These are phyloP conservation scores for Crax fasciolata DNA, from an alignment of 2,797 vertebrate species.

Conservation along the genomic window DNA sequence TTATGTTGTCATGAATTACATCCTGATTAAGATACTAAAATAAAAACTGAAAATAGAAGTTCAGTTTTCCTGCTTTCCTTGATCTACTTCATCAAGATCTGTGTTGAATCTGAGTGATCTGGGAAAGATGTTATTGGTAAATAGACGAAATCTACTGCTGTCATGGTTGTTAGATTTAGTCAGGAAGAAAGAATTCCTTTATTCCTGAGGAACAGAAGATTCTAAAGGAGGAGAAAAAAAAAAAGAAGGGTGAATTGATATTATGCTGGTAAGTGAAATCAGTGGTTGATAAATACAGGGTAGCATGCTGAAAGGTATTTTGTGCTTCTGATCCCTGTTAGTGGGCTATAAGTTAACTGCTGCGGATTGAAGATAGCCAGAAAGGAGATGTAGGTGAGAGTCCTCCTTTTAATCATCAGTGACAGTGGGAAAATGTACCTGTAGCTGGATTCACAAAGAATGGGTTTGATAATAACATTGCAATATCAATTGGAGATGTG, in stretches of 20 bases:
- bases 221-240: rapidly evolving
- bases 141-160: background rate
- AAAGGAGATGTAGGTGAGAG: background rate
- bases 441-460: background rate
- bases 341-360: background rate
- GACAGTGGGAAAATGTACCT: background rate
- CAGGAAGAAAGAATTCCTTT: background rate
- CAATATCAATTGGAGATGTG: background rate
- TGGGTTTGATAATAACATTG: background rate
- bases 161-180: background rate
- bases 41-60: background rate
- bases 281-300: background rate
- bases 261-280: background rate
- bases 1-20: background rate
- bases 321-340: background rate
- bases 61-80: background rate
- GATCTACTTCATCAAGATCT: background rate
- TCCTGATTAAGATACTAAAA: background rate
- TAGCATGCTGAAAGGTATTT: background rate
- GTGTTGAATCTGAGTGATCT: background rate
- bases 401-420: background rate
- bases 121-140: background rate
- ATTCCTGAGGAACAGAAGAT: background rate
- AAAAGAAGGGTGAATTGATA: background rate
- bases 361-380: background rate